A percentile compares a stretch with the other conserved stretches of the same genome.
These are phyloP conservation scores for Petrophora chlorosata DNA, from an alignment of 2,888 invertebrate genomes.

Conservation along the genomic window DNA sequence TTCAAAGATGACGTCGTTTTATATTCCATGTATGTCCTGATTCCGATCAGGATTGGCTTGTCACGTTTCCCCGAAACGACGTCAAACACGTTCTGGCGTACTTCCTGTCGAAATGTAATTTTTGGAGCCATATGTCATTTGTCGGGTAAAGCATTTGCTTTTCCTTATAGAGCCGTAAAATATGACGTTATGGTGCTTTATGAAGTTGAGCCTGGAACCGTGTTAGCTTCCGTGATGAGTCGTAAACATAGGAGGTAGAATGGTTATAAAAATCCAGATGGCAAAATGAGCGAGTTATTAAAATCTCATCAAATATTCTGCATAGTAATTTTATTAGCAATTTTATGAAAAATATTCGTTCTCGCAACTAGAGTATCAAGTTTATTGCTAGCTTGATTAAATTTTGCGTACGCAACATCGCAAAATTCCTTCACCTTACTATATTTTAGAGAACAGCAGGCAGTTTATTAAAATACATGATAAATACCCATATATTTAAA, in stretches of 20 bases:
- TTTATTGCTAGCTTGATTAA: too few relatives aligned
- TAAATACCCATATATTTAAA: too few relatives aligned
- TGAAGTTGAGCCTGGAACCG: constrained; percentile 8
- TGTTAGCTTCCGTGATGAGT: constrained; percentile 9
- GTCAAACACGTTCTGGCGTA: constrained; percentile 48
- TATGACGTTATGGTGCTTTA: constrained; percentile 17
- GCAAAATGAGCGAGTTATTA: too few relatives aligned
- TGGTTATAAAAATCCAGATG: not conserved
- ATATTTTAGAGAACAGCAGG: too few relatives aligned
- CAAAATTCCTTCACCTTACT: too few relatives aligned
- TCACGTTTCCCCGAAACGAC: constrained; percentile 52
- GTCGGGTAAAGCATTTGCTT: constrained; percentile 17
- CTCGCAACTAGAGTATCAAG: too few relatives aligned
- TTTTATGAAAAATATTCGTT: too few relatives aligned
- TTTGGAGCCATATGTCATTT: constrained; percentile 42
- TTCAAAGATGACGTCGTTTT: constrained; percentile 55
- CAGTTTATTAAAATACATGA: too few relatives aligned
- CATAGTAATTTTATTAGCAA: too few relatives aligned
- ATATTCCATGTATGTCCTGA: constrained; percentile 66
- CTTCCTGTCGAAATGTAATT: constrained; percentile 50
- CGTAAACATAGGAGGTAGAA: constrained; percentile 1
- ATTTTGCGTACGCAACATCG: too few relatives aligned
- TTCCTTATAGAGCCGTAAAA: constrained; percentile 23
- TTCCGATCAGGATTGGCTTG: constrained; percentile 64
- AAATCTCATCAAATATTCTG: too few relatives aligned